phyloP scores from a whole-genome alignment of 1,140 invertebrate species.

The Cylas formicarius region DNA sequence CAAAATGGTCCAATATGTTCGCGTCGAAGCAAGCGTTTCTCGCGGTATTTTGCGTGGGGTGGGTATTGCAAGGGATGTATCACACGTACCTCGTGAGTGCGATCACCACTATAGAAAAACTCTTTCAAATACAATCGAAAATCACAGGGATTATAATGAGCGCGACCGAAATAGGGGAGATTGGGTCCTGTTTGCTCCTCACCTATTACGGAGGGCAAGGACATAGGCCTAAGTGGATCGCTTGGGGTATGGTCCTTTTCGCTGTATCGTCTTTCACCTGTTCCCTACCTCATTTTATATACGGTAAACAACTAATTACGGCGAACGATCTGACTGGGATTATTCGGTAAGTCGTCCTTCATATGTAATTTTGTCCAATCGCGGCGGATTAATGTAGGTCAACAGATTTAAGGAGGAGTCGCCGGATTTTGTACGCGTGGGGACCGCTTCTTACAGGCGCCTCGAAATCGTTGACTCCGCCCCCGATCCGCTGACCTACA shows the following conservation, averaged over 20 bases:
- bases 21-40: conserved; percentile 86
- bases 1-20: conserved; percentile 65
- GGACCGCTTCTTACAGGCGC: too few species aligned
- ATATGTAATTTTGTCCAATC: too few species aligned
- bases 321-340: conserved; percentile 49
- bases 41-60: conserved; percentile 78
- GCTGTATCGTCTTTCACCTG: conserved; percentile 81
- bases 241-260: conserved; percentile 86
- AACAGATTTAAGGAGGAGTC: too few species aligned
- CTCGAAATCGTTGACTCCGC: too few species aligned
- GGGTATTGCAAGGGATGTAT: conserved; percentile 89
- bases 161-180: conserved; percentile 92
- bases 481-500: too few species aligned
- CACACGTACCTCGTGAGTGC: conserved; percentile 94
- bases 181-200: conserved; percentile 76
- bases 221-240: conserved; percentile 94
- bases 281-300: conserved; percentile 74
- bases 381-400: too few species aligned
- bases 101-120: conserved; percentile 93
- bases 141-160: conserved; percentile 90
- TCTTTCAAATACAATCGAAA: conserved; percentile 92
- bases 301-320: conserved; percentile 62
- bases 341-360: conserved; percentile 21
- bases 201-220: conserved; percentile 91
- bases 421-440: too few species aligned